These are phyloP conservation scores for Thumatha senex DNA, from an alignment of 2,888 invertebrate genomes.

Conservation along the genomic window DNA sequence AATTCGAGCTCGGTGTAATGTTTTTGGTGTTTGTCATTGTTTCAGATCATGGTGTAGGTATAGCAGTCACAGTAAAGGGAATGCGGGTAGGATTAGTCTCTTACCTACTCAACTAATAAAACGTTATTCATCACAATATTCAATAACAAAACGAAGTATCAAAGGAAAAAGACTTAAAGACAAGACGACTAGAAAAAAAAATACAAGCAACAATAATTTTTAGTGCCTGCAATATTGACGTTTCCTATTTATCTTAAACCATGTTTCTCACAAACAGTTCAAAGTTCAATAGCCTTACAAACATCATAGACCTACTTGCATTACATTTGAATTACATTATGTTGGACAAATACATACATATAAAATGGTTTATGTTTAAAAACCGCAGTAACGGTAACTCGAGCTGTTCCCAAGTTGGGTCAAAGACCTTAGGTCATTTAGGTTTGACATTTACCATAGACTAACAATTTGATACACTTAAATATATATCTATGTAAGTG, in stretches of 20 bases:
- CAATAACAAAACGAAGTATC: too few relatives aligned
- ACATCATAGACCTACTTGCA: constrained; percentile 26
- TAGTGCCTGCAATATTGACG: not conserved
- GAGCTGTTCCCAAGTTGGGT: constrained; percentile 17
- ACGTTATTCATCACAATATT: too few relatives aligned
- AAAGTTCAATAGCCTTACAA: constrained; percentile 31
- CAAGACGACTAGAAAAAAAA: too few relatives aligned
- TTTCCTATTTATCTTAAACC: not conserved
- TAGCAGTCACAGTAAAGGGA: too few relatives aligned
- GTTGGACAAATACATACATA: constrained; percentile 10
- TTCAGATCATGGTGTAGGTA: too few relatives aligned
- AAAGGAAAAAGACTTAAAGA: too few relatives aligned
- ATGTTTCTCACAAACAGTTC: constrained; percentile 19
- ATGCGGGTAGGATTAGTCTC: too few relatives aligned
- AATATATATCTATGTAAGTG: too few relatives aligned
- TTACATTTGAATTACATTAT: constrained; percentile 26
- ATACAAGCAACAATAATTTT: too few relatives aligned
- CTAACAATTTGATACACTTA: constrained; percentile 1
- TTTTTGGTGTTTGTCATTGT: too few relatives aligned
- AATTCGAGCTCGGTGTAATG: too few relatives aligned
- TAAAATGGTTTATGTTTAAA: constrained; percentile 22
- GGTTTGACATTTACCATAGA: constrained; percentile 20
- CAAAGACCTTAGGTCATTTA: constrained; percentile 18
- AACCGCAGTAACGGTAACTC: constrained; percentile 29
- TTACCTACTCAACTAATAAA: too few relatives aligned